A percentile compares a stretch with the other conserved stretches of the same genome.
Conservation (phyloP, 2,888 invertebrate genomes). For the Hypercompe scribonia region DNA sequence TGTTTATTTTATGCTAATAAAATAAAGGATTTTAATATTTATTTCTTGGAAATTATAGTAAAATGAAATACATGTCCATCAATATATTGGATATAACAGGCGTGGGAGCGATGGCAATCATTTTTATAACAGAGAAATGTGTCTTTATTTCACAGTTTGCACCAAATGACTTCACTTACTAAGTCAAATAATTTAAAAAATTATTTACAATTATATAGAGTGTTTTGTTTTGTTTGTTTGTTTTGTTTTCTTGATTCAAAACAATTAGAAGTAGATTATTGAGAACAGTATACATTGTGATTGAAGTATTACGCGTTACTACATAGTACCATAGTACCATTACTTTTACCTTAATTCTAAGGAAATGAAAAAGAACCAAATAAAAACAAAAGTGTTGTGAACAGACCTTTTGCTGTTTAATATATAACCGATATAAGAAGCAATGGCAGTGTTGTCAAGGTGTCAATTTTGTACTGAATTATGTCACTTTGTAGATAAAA, state of each 20-base stretch:
- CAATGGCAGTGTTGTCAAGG: conserved; percentile 41
- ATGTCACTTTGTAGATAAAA: conserved; percentile 38
- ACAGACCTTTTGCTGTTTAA: neutral
- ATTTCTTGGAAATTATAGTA: neutral
- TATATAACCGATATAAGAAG: conserved; percentile 34
- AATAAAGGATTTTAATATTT: neutral
- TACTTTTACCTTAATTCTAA: no score
- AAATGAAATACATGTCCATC: neutral
- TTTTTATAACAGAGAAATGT: neutral
- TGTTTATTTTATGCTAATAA: neutral
- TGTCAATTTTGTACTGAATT: conserved; percentile 49
- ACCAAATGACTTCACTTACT: neutral
- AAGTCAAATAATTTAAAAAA: neutral
- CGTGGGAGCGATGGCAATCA: neutral
- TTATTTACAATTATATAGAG: neutral
- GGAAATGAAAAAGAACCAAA: neutral
- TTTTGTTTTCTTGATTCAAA: neutral
- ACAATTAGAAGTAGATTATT: neutral
- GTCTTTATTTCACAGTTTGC: neutral
- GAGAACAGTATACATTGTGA: neutral
- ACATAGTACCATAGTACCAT: no score
- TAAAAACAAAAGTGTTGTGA: neutral
- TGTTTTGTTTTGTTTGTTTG: no score
- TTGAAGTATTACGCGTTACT: neutral
- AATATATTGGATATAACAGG: neutral